Base-by-base conservation (phyloP, 2,113 vertebrate genomes). In the Himantopus leucocephalus region DNA sequence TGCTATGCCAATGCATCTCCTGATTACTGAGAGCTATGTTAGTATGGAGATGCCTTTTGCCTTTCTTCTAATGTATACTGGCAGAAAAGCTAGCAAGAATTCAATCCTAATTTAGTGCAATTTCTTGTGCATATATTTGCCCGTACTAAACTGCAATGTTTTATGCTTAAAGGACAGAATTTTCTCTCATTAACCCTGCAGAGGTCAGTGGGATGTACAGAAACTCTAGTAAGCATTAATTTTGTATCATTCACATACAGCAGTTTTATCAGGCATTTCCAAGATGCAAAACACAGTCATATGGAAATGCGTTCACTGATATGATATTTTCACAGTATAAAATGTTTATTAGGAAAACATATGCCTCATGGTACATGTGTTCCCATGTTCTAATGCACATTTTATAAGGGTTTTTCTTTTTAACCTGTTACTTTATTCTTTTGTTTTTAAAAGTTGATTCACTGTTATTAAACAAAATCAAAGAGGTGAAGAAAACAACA, bases 401-500 rank as follows among this genome's bases (percentile, higher is more conserved):
- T 97, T 98, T 95, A 95, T 89, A 94, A 60, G 81, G 43, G 89
- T 95, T 95, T 83, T 62, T 90, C n/a, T 68, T 78, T 92, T 79
- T 82, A 90, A 92, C 85, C 81, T 97, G 64, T 94, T 94, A 92
- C 95, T 98, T 97, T 92, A 92, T 30, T 73, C 76, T 95, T 96
- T 92, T 84, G 84, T 67, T 85, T 97, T 97, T 92, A 78, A 83
- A 97, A 97, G 34, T 64, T 85, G 48, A 85, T 86, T 93, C 68
- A 35, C 74, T 92, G 43, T 72, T 87, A 63, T 94, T 68, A 94
- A 92, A 91, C 9, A 94, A 88, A 97, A 95, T 80, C 83, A 96
- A 94, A 92, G 86, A 95, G 56, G 81, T 95, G 90, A 97, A 95
- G 92, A 97, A 97, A 97, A 95, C 55, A 26, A 97, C 50, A 97